phyloP scores from a whole-genome alignment of 2,113 vertebrate genomes.

The Puma concolor region DNA sequence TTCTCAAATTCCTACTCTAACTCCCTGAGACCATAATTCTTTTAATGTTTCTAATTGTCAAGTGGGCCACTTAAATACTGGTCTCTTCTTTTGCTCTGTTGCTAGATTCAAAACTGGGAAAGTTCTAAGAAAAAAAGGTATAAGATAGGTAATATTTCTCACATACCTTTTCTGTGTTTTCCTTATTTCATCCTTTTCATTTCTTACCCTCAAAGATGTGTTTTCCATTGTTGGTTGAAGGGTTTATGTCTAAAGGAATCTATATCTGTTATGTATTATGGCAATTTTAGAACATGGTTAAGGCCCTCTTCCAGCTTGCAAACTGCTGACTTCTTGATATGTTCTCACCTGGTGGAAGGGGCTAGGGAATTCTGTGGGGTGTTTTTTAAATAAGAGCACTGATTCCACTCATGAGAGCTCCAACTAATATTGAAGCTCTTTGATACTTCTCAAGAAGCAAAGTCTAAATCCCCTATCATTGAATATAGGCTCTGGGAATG shows the following conservation, averaged over 20 bases:
- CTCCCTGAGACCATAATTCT: constrained; percentile 21
- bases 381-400: neutral
- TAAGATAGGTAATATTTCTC: neutral
- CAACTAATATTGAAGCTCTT: neutral
- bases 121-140: neutral
- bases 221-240: neutral
- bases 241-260: neutral
- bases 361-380: neutral
- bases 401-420: neutral
- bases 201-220: neutral
- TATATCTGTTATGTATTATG: neutral
- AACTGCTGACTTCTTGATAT: neutral
- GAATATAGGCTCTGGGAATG: neutral
- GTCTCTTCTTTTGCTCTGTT: constrained; percentile 11
- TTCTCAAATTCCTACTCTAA: constrained; percentile 41
- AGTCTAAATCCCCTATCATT: neutral
- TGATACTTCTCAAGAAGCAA: neutral
- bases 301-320: neutral
- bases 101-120: neutral
- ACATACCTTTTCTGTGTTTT: neutral
- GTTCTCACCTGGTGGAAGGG: neutral
- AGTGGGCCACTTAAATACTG: neutral
- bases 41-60: constrained; percentile 40
- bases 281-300: constrained; percentile 3
- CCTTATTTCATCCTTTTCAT: constrained; percentile 11